Base-by-base conservation (phyloP, 1,140 invertebrate species). In the Ditylenchus dipsaci region DNA sequence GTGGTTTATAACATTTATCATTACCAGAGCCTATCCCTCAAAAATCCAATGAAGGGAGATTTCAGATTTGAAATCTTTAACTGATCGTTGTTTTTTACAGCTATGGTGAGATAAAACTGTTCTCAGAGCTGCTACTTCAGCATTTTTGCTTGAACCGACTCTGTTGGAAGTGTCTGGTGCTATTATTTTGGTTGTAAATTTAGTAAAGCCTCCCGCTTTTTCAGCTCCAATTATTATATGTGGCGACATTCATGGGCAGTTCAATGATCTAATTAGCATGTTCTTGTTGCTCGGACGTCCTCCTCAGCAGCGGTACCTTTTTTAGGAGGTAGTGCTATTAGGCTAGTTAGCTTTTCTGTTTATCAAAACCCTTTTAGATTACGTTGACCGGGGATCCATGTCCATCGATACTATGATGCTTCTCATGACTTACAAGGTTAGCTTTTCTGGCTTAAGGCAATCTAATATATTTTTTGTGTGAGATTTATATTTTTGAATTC, bases 151-250 rank as follows among this genome's bases (percentile, higher is more conserved):
- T 26, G 73, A 74, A 65, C 53, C 60, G 1, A 69, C 69, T 1
- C 43, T 71, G 7, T 17, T 85, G 15, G 83, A 84, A 72, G 60
- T 85, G 38, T 70, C 49, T 21, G 49, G 49, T 53, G n/a, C n/a
- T n/a, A 53, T 53, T 19, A 5, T 21, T 53, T 53, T 53, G n/a
- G 49, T 7, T 26, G n/a, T 3, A 21, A 19, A 53, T 53, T 53
- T 53, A 19, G 49, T 26, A n/a, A n/a, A n/a, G n/a, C 49, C 23
- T 53, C 15, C n/a, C 8, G 8, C 15, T 53, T 19, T 17, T 53
- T 53, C 75, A 26, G 74, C 81, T 0, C 83, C 83, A 27, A 71
- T 85, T 11, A 84, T 78, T 64, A 81, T 86, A 8, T 85, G 85
- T 82, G 86, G 49, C 3, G 49, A 53, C 15, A 17, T 26, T 8